Conservation (phyloP, 1,140 invertebrate species). For the Oscheius sp. region DNA sequence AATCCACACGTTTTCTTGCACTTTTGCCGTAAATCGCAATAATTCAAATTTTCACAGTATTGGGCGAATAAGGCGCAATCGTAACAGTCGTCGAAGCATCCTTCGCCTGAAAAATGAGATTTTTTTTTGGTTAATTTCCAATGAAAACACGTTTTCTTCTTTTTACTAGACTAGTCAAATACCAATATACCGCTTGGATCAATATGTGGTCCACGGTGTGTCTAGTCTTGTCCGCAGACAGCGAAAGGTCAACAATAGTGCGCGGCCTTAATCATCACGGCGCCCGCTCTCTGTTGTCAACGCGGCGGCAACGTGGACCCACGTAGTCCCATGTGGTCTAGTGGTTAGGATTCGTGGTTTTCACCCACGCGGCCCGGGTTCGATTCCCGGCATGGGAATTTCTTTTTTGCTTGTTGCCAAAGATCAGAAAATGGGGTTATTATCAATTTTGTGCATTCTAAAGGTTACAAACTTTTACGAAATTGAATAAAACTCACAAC, state of each 20-base stretch:
- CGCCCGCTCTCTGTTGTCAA: no score
- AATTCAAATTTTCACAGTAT: slow-evolving; percentile 29
- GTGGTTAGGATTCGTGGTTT: slow-evolving; percentile 78
- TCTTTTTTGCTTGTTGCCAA: no score
- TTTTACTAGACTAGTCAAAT: no score
- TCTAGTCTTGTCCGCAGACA: no score
- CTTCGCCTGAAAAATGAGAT: slow-evolving; percentile 11
- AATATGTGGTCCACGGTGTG: no score
- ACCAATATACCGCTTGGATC: no score
- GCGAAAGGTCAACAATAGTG: no score
- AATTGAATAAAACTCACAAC: slow-evolving; percentile 18
- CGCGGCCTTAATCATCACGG: no score
- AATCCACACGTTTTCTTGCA: slow-evolving; percentile 25
- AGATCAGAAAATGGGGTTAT: no score
- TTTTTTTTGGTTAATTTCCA: not conserved
- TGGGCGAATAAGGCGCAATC: slow-evolving; percentile 30
- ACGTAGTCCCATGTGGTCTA: slow-evolving; percentile 34
- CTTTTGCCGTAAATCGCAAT: slow-evolving; percentile 30
- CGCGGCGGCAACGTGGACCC: no score
- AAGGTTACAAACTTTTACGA: not conserved
- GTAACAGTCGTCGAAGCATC: slow-evolving; percentile 31
- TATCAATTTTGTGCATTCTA: no score
- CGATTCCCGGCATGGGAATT: slow-evolving; percentile 78
- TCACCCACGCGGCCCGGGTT: slow-evolving; percentile 79
- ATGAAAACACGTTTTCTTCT: not conserved